Evolutionary conservation across 2,888 invertebrate species (phyloP).

Genomic region (Philereme transversata): DNA sequence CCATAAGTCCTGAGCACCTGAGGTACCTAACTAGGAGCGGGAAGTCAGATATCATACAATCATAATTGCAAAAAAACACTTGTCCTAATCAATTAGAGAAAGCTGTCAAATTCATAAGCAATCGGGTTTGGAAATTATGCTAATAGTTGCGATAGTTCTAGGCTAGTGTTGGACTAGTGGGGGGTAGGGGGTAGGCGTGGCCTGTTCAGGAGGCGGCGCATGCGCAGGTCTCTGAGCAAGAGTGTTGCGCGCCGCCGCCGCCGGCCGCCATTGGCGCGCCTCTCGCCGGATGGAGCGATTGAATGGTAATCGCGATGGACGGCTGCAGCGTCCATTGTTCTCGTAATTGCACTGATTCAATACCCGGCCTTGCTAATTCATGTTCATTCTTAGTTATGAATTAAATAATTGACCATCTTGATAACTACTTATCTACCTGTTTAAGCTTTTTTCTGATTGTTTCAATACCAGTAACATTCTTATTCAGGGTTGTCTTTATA

Average conservation of each 20-base stretch:
- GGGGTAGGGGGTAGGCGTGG: conserved; percentile 44
- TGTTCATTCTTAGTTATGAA: conserved; percentile 16
- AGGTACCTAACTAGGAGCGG: neutral
- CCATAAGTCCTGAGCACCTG: neutral
- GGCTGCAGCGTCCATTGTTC: conserved; percentile 32
- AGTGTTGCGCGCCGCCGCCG: conserved; percentile 31
- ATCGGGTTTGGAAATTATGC: conserved; percentile 30
- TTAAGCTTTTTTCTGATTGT: too few relatives aligned
- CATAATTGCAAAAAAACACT: conserved; percentile 16
- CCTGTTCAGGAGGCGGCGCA: conserved; percentile 51
- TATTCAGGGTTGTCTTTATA: too few relatives aligned
- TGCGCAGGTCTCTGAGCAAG: conserved; percentile 42
- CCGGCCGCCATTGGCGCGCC: conserved; percentile 32
- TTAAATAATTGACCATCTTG: conserved; percentile 5
- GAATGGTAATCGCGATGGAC: conserved; percentile 36
- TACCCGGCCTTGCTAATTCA: conserved; percentile 18
- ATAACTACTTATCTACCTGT: too few relatives aligned
- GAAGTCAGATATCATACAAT: conserved; percentile 11
- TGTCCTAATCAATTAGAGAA: conserved; percentile 28
- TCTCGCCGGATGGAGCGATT: conserved; percentile 25
- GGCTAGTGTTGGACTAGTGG: conserved; percentile 36
- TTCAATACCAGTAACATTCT: too few relatives aligned
- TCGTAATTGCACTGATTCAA: conserved; percentile 29
- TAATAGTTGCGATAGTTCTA: conserved; percentile 34
- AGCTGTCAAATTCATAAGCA: conserved; percentile 26